phyloP scores from a whole-genome alignment of 2,113 vertebrate species.

The Aplodontia rufa region DNA sequence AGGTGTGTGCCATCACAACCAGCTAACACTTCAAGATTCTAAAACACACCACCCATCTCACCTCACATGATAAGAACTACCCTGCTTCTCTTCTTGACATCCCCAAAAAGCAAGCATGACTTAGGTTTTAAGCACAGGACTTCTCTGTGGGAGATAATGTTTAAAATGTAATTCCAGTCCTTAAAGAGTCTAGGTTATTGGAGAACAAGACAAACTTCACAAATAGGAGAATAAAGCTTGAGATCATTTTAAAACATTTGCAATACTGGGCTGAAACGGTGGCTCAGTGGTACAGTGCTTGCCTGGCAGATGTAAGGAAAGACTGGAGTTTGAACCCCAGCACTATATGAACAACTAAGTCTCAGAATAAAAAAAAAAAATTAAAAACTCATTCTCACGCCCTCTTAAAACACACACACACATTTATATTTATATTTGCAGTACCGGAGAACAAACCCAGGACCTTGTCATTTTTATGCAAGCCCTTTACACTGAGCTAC shows the following conservation, averaged over 20 bases:
- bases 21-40: background rate
- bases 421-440: background rate
- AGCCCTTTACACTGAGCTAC: no score
- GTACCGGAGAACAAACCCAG: background rate
- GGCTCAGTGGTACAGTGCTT: no score
- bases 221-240: background rate
- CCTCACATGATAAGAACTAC: background rate
- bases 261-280: no score
- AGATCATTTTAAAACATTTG: no score
- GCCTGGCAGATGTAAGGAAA: no score
- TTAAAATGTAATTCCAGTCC: background rate
- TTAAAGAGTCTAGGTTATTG: background rate
- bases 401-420: no score
- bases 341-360: no score
- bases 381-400: no score
- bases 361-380: no score
- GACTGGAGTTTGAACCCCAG: no score
- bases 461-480: background rate
- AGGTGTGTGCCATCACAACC: background rate
- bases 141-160: background rate
- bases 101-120: constrained; percentile 9
- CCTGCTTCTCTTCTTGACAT: background rate
- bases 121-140: background rate
- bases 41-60: background rate
- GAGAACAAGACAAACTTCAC: background rate